A percentile compares a stretch with the other conserved stretches of the same genome.
These are phyloP conservation scores for Nycticorax nycticorax DNA, from an alignment of 2,113 vertebrate species.

Conservation along the genomic window DNA sequence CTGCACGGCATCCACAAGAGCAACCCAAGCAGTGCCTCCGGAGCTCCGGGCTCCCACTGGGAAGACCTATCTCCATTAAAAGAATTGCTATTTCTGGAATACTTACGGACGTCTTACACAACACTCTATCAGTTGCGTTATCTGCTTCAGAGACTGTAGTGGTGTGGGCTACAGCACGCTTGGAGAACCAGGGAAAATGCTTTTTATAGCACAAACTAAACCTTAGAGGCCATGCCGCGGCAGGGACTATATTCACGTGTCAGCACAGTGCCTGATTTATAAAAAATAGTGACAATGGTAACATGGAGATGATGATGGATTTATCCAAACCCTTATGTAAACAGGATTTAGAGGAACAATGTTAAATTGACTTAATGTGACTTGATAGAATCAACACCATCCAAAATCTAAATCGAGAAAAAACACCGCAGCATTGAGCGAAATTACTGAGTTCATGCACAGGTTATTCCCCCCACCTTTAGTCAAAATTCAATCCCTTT, in stretches of 20 bases:
- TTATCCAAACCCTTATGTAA: neutral
- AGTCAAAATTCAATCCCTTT: neutral
- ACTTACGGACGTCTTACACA: neutral
- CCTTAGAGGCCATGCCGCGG: neutral
- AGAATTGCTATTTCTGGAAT: slow-evolving; percentile 21
- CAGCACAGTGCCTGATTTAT: neutral
- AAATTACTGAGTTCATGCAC: neutral
- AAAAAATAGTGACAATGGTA: neutral
- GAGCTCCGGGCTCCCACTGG: neutral
- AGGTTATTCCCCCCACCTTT: neutral
- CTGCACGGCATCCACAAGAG: neutral
- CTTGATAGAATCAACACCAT: neutral
- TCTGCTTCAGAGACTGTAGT: neutral
- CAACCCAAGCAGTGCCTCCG: neutral
- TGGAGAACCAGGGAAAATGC: neutral
- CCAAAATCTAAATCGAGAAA: neutral
- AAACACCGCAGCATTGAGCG: neutral
- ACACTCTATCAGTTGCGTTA: neutral
- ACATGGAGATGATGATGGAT: neutral
- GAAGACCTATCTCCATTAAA: neutral
- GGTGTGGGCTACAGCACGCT: neutral
- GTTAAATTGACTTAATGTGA: neutral
- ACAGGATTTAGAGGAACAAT: neutral
- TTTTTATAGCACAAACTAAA: slow-evolving; percentile 14
- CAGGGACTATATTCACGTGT: neutral